Percentiles rank a stretch among this genome's conserved stretches.
These are phyloP conservation scores for Rhyacophila brunnea DNA, from an alignment of 1,140 invertebrate species.

Conservation along the genomic window DNA sequence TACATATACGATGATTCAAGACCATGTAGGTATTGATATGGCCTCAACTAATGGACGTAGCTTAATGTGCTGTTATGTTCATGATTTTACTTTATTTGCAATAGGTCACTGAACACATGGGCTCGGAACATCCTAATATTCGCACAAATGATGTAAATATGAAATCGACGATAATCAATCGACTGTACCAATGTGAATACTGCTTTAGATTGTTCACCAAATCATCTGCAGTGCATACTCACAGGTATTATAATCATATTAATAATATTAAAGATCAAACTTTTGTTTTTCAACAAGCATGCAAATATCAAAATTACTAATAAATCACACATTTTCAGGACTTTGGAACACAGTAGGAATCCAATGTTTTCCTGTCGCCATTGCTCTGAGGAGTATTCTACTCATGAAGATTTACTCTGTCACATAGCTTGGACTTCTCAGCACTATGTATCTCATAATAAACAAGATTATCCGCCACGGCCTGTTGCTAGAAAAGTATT, in stretches of 20 bases:
- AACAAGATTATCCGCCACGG: slow-evolving; percentile 8
- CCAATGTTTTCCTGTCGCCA: slow-evolving; percentile 12
- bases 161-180: not conserved
- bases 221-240: slow-evolving; percentile 3
- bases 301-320: not conserved
- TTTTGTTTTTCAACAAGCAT: not conserved
- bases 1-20: too few relatives aligned
- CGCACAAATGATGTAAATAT: not conserved
- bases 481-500: slow-evolving; percentile 14
- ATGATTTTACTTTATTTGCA: too few relatives aligned
- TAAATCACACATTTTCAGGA: too few relatives aligned
- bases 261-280: too few relatives aligned
- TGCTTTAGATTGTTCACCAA: slow-evolving; percentile 16
- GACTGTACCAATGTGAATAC: slow-evolving; percentile 22
- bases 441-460: slow-evolving; percentile 2
- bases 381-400: slow-evolving; percentile 4
- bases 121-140: too few relatives aligned
- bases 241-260: too few relatives aligned
- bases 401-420: slow-evolving; percentile 2
- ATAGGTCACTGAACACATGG: too few relatives aligned
- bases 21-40: too few relatives aligned
- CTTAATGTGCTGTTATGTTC: too few relatives aligned
- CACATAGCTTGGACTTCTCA: not conserved
- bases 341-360: slow-evolving; percentile 2
- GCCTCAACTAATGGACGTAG: too few relatives aligned